Evolutionary conservation across 2,797 vertebrate genomes (phyloP), one percentile per base, ranked within the genome.

Genomic region (Sebastes baramenuke): DNA sequence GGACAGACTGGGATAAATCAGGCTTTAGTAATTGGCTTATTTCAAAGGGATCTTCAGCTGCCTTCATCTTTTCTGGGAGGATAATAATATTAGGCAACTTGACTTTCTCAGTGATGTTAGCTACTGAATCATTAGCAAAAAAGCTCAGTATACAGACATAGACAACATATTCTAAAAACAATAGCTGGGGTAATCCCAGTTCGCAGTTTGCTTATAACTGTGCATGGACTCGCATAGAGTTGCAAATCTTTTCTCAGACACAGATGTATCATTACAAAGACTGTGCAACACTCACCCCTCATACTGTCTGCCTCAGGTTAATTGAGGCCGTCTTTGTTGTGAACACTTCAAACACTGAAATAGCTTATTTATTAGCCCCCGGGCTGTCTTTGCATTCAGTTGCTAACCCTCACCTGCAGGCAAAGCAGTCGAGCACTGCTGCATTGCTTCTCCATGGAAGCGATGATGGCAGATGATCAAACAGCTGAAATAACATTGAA

Each of bases 381-480:
- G 18, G 18, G 18, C 7, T 20, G 18, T 52, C 16, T 52, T 20
- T 52, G 8, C 18, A 52, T 13, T 49, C 2, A 27, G 24, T 55
- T 29, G 24, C 32, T 29, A 46, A 18, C 5, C 6, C 10, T 32
- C 54, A n/a, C 56, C 46, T 64, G 27, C 20, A 34, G 16, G 34
- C 56, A 42, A 24, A 80, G 70, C 56, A 9, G 18, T 29, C 29
- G 0, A 55, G 32, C 30, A 6, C 14, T 42, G 27, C 38, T 14
- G 55, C 16, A n/a, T 42, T 38, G 36, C 13, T 38, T 74, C 59
- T 70, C 65, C 11, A 4, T 24, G 54, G 7, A 66, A 27, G 38
- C 14, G 72, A 74, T 46, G 49, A 61, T 3, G 68, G 54, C 29
- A 67, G 42, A 11, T 72, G 80, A 72, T 73, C 64, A 77, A 82